Conservation (phyloP, 2,797 vertebrate species). For the Knipowitschia caucasica region DNA sequence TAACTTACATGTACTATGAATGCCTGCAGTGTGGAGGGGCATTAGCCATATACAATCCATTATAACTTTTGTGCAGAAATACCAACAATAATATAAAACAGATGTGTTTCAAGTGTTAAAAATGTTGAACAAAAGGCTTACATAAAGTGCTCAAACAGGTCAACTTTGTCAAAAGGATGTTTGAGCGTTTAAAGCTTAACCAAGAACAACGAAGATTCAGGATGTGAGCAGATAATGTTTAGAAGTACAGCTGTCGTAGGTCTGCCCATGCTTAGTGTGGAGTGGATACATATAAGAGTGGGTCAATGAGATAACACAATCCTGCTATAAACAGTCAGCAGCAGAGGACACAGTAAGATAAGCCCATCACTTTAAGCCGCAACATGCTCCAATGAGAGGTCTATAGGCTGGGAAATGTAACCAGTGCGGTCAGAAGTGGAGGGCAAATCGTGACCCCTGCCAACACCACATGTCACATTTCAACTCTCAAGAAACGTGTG, state of each 20-base stretch:
- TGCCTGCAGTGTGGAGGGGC: slow-evolving; percentile 2
- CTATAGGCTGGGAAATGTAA: slow-evolving; percentile 29
- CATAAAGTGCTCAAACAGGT: no score
- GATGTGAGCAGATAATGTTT: slow-evolving; percentile 20
- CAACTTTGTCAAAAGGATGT: slow-evolving; percentile 34
- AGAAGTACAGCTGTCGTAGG: slow-evolving; percentile 17
- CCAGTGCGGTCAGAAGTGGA: slow-evolving; percentile 1
- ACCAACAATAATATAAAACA: no score
- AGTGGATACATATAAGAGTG: slow-evolving; percentile 32
- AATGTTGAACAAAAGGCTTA: no score
- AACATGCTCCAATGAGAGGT: slow-evolving; percentile 38
- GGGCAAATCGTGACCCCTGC: slow-evolving; percentile 5
- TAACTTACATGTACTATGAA: slow-evolving; percentile 33
- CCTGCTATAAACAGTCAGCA: slow-evolving; percentile 59
- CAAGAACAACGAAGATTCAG: slow-evolving; percentile 46
- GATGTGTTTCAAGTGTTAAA: no score
- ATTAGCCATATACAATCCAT: slow-evolving; percentile 10
- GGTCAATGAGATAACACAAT: slow-evolving; percentile 68
- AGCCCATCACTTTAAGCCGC: slow-evolving; percentile 66
- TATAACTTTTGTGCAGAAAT: background rate
- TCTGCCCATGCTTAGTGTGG: slow-evolving; percentile 10
- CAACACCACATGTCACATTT: background rate
- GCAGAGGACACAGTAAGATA: slow-evolving; percentile 62
- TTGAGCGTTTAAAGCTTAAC: slow-evolving; percentile 27
- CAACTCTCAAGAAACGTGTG: slow-evolving; percentile 1